Conservation (phyloP, 2,113 vertebrate species). For the Passer domesticus region DNA sequence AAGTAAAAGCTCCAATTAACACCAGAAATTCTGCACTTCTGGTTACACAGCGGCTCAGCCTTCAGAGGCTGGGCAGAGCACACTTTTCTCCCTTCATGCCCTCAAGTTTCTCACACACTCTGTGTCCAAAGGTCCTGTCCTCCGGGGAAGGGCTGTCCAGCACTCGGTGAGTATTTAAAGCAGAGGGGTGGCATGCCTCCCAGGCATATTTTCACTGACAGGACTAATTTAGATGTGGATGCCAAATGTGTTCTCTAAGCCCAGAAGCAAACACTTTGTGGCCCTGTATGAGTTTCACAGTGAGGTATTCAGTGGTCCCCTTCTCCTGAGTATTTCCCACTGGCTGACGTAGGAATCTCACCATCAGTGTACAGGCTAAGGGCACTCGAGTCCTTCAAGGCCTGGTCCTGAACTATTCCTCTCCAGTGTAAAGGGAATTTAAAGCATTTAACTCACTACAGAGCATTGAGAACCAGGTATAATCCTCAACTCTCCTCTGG, state of each 20-base stretch:
- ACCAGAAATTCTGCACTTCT: not conserved
- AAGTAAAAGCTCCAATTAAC: not conserved
- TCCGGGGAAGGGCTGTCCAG: not conserved
- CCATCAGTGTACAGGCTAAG: not conserved
- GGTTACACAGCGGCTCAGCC: not conserved
- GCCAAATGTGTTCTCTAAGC: not conserved
- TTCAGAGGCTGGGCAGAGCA: not conserved
- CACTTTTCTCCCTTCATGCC: not conserved
- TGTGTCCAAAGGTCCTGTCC: not conserved
- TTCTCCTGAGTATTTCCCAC: not conserved
- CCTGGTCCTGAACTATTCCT: not conserved
- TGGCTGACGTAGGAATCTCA: not conserved
- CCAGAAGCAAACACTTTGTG: not conserved
- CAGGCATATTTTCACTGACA: not conserved
- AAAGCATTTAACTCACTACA: not conserved
- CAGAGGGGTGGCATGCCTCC: not conserved
- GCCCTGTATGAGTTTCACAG: not conserved
- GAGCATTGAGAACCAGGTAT: not conserved
- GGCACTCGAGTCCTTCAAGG: not conserved
- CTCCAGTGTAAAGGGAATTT: not conserved
- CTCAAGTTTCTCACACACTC: not conserved
- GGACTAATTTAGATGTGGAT: not conserved
- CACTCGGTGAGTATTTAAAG: not conserved
- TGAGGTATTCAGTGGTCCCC: not conserved
- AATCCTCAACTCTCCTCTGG: not conserved